Evolutionary conservation across 2,797 vertebrate species (phyloP).

Genomic region (Enteromius fasciolatus): DNA sequence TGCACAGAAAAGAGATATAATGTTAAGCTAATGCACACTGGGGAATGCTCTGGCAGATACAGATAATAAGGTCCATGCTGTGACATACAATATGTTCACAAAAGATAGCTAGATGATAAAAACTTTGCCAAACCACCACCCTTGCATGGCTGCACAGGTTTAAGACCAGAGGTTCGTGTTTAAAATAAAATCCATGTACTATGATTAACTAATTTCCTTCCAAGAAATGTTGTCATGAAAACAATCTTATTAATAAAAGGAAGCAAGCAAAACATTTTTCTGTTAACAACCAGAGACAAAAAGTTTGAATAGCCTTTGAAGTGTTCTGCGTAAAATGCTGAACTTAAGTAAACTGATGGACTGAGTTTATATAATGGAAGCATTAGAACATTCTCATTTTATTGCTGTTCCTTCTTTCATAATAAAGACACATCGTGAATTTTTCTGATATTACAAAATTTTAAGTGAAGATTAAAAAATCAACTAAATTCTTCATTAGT

Average conservation of each 20-base stretch:
- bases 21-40: neutral
- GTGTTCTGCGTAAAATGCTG: neutral
- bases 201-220: slow-evolving; percentile 1
- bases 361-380: neutral
- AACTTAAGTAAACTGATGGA: neutral
- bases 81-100: slow-evolving; percentile 8
- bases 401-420: neutral
- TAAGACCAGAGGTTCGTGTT: neutral
- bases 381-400: slow-evolving; percentile 17
- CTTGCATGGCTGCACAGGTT: neutral
- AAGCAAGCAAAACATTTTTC: neutral
- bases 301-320: neutral
- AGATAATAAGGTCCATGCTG: slow-evolving; percentile 1
- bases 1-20: neutral
- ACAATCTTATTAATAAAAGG: neutral
- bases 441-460: neutral
- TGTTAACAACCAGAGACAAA: neutral
- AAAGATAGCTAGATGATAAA: slow-evolving; percentile 34
- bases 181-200: neutral
- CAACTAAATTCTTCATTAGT: neutral
- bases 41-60: neutral
- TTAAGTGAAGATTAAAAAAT: neutral
- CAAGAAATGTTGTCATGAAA: neutral
- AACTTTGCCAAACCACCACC: slow-evolving; percentile 10
- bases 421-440: neutral